These are phyloP conservation scores for Camelus dromedarius DNA, from an alignment of 2,113 vertebrate genomes.

Conservation along the genomic window DNA sequence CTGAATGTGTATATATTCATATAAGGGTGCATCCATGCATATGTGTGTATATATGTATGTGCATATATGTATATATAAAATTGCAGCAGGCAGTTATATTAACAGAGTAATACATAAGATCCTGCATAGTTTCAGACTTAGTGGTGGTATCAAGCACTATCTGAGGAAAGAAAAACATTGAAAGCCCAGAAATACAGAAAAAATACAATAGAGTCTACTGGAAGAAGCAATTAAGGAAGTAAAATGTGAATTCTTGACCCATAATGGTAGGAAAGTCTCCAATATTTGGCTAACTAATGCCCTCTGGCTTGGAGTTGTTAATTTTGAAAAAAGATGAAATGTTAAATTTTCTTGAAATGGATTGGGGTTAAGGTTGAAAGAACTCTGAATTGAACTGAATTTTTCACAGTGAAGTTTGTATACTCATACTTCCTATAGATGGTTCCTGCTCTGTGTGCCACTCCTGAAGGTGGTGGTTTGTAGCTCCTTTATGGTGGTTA, in stretches of 20 bases:
- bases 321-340: not conserved
- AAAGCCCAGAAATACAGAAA: not conserved
- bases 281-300: not conserved
- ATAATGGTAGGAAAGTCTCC: not conserved
- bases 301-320: not conserved
- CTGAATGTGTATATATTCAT: not conserved
- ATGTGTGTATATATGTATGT: not conserved
- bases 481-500: not conserved
- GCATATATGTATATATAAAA: not conserved
- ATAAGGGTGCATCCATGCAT: not conserved
- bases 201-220: not conserved
- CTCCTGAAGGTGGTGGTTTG: not conserved
- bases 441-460: not conserved
- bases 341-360: not conserved
- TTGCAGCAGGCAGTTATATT: not conserved
- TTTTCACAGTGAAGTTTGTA: not conserved
- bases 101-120: not conserved
- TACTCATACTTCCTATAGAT: accelerated
- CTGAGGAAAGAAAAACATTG: not conserved
- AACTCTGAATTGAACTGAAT: not conserved
- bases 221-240: not conserved
- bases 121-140: not conserved
- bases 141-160: not conserved
- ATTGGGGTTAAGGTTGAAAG: not conserved
- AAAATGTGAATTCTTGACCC: not conserved